phyloP scores from a whole-genome alignment of 2,888 invertebrate genomes.

The Drosophila neotestacea region DNA sequence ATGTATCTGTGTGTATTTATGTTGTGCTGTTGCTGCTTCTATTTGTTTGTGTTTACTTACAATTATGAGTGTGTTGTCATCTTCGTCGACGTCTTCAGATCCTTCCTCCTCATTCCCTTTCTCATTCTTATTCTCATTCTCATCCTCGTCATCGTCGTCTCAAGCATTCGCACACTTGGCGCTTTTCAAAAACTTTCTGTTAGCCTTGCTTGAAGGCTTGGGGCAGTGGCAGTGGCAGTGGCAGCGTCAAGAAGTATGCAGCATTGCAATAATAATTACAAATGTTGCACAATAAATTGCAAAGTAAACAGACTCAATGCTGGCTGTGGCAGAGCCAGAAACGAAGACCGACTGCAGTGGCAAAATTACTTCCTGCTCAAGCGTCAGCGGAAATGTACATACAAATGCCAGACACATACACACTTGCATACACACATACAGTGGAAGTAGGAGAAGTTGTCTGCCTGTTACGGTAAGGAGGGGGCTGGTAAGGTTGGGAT shows the following conservation, averaged over 20 bases:
- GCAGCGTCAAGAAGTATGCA: constrained; percentile 48
- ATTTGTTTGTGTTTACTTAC: constrained; percentile 74
- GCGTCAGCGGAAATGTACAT: constrained; percentile 78
- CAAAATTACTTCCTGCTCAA: constrained; percentile 81
- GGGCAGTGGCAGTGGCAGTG: constrained; percentile 10
- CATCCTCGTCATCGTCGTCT: constrained; percentile 51
- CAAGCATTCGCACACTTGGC: constrained; percentile 77
- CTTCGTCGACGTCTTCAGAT: constrained; percentile 42
- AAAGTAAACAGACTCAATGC: constrained; percentile 75
- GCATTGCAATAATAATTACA: constrained; percentile 81
- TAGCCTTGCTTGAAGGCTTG: constrained; percentile 37
- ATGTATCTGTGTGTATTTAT: constrained; percentile 5
- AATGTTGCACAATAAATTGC: constrained; percentile 82
- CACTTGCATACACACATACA: constrained; percentile 9
- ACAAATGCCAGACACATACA: constrained; percentile 62
- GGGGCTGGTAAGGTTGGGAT: background rate
- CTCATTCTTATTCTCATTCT: background rate
- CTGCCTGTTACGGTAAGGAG: constrained; percentile 16
- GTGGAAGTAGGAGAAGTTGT: constrained; percentile 14
- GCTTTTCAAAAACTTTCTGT: constrained; percentile 61
- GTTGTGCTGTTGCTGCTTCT: constrained; percentile 18
- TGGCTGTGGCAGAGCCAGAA: constrained; percentile 27
- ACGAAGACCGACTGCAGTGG: constrained; percentile 58
- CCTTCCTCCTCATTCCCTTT: background rate
- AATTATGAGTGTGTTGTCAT: constrained; percentile 80